These are phyloP conservation scores for Jordanella pulchra DNA, from an alignment of 2,797 vertebrate genomes.

Conservation along the genomic window DNA sequence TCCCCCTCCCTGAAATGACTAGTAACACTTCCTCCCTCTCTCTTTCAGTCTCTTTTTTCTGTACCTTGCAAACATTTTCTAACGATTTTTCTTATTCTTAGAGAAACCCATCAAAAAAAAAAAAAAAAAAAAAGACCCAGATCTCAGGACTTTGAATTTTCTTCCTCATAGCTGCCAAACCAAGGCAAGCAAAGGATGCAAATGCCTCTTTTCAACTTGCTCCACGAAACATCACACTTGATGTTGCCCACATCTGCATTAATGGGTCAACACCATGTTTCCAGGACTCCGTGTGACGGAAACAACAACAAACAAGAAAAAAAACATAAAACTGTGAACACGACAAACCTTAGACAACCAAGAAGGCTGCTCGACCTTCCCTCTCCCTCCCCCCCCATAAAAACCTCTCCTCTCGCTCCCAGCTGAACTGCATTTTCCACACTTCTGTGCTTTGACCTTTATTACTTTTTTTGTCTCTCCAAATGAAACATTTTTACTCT, in stretches of 20 bases:
- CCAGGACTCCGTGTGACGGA: conserved; percentile 72
- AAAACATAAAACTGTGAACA: conserved; percentile 80
- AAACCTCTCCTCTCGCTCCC: conserved; percentile 7
- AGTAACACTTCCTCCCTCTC: conserved; percentile 34
- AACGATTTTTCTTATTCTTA: conserved; percentile 68
- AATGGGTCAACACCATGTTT: conserved; percentile 75
- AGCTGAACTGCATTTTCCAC: conserved; percentile 61
- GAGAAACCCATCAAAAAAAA: conserved; percentile 71
- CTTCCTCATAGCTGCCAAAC: conserved; percentile 77
- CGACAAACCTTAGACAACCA: conserved; percentile 80
- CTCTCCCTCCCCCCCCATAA: conserved; percentile 32
- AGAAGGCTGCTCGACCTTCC: conserved; percentile 77
- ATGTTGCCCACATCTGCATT: conserved; percentile 49
- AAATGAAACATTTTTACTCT: conserved; percentile 75
- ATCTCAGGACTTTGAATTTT: conserved; percentile 90
- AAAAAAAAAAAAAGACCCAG: conserved; percentile 56
- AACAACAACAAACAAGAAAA: conserved; percentile 17
- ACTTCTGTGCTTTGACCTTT: conserved; percentile 46
- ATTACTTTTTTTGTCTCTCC: conserved; percentile 39
- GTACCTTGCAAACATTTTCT: conserved; percentile 58
- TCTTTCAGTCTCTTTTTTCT: conserved; percentile 59
- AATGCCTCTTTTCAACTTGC: conserved; percentile 68
- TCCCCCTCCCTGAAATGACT: conserved; percentile 61
- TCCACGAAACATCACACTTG: conserved; percentile 66
- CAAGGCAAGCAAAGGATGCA: conserved; percentile 74